phyloP scores from a whole-genome alignment of 2,888 invertebrate species.

The Myopa testacea region DNA sequence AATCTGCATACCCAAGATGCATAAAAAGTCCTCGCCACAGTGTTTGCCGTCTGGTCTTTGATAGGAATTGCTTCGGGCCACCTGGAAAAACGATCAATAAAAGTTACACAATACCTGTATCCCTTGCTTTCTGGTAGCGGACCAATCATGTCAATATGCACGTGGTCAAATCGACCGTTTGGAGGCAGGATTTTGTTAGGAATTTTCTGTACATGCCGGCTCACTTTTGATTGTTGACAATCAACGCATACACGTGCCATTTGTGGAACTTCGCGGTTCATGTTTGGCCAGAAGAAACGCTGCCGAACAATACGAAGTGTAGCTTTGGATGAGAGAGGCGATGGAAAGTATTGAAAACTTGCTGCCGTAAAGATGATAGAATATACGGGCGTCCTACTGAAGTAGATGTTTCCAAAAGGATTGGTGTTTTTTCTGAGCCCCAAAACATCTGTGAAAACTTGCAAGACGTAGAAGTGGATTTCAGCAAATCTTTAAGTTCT shows the following conservation, averaged over 20 bases:
- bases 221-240: slow-evolving; percentile 20
- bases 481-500: slow-evolving; percentile 3
- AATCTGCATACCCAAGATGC: slow-evolving; percentile 38
- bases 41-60: slow-evolving; percentile 36
- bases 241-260: slow-evolving; percentile 2
- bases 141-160: slow-evolving; percentile 25
- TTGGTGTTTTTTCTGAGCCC: background rate
- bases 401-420: slow-evolving; percentile 22
- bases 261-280: slow-evolving; percentile 12
- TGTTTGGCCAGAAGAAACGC: slow-evolving; percentile 14
- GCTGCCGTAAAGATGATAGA: slow-evolving; percentile 4
- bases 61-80: slow-evolving; percentile 35
- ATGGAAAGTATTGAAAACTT: background rate
- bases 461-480: background rate
- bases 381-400: background rate
- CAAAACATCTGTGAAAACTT: slow-evolving; percentile 13
- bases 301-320: background rate
- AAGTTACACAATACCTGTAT: slow-evolving; percentile 14
- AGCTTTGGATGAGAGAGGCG: slow-evolving; percentile 5
- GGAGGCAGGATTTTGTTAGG: slow-evolving; percentile 23
- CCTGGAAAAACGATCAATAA: slow-evolving; percentile 18
- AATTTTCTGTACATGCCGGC: slow-evolving; percentile 13
- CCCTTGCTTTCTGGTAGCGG: slow-evolving; percentile 11
- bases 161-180: slow-evolving; percentile 30
- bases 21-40: slow-evolving; percentile 34